Evolutionary conservation across 2,888 invertebrate species (phyloP).

Genomic region (Linnaemya tessellans): DNA sequence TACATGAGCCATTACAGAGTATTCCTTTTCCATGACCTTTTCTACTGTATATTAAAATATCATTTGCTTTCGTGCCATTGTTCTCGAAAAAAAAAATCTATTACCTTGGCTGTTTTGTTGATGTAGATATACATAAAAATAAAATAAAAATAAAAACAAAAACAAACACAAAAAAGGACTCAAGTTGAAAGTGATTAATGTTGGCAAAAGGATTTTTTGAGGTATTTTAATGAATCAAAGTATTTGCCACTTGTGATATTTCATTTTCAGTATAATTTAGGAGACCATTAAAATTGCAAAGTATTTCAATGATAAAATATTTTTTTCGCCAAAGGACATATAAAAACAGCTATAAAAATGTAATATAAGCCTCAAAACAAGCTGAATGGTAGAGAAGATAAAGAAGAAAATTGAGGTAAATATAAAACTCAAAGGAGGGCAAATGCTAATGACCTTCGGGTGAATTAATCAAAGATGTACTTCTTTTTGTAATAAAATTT

Average conservation of each 20-base stretch:
- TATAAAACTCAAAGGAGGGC: neutral
- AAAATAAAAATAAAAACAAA: conserved; percentile 1
- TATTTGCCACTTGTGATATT: conserved; percentile 41
- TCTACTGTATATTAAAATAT: too few relatives aligned
- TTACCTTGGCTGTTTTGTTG: too few relatives aligned
- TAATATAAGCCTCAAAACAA: neutral
- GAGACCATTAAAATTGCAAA: conserved; percentile 47
- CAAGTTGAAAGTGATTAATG: conserved; percentile 64
- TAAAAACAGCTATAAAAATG: neutral
- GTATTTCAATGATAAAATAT: conserved; percentile 27
- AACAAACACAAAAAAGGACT: too few relatives aligned
- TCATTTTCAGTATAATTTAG: conserved; percentile 38
- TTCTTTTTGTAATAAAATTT: neutral
- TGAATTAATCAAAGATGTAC: neutral
- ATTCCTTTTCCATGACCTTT: too few relatives aligned
- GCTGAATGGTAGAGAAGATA: neutral
- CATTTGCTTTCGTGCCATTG: neutral
- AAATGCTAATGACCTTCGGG: conserved; percentile 5
- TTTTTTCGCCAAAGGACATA: neutral
- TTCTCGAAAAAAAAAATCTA: neutral
- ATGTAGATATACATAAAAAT: neutral
- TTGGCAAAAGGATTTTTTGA: conserved; percentile 41
- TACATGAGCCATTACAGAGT: neutral
- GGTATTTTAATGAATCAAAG: conserved; percentile 66
- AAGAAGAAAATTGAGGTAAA: neutral